Base-by-base conservation (phyloP, 1,140 invertebrate species). In the Drosophila triauraria region DNA sequence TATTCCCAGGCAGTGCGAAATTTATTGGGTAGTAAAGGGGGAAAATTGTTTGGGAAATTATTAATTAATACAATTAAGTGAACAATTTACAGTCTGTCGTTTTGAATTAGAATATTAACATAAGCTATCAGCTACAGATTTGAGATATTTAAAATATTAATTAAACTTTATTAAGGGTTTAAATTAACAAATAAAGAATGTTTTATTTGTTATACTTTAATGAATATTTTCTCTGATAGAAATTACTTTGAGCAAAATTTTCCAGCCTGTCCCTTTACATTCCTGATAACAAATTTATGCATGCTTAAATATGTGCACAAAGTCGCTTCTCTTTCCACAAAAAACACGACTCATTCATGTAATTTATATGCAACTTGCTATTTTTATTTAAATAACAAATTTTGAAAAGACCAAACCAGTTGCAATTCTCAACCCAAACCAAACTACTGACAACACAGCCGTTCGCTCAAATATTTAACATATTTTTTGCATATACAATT, bases 321-420 rank as follows among this genome's bases (percentile, higher is more conserved):
- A 35, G 17, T 54, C 3, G 9, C 6, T 6, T 15, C 1, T 1
- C 27, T 15, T 43, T 23, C 8, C n/a, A 47, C 4, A 27, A 20
- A 23, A 32, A 35, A 57, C 44, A 38, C 13, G 4, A 43, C 60
- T 57, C 59, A 68, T 80, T 65, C 71, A 80, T 65, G 61, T 69
- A 47, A 80, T 83, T 80, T 80, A 79, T 72, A 67, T 86, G 75
- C 67, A 82, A 79, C 59, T 69, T 64, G 48, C 46, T 15, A 61
- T 69, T 74, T 63, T 64, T 68, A 87, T 83, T 88, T 87, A 80
- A 87, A 86, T 82, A 78, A 80, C 61, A 78, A 65, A 79, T 69
- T 83, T 61, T 50, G 7, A 3, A 84, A 84, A 65, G 60, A 67
- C 59, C 50, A 56, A 68, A 56, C 42, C 83, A 47, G 74, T 76